These are phyloP conservation scores for Intellagama lesueurii DNA, from an alignment of 2,797 vertebrate genomes.

Conservation along the genomic window DNA sequence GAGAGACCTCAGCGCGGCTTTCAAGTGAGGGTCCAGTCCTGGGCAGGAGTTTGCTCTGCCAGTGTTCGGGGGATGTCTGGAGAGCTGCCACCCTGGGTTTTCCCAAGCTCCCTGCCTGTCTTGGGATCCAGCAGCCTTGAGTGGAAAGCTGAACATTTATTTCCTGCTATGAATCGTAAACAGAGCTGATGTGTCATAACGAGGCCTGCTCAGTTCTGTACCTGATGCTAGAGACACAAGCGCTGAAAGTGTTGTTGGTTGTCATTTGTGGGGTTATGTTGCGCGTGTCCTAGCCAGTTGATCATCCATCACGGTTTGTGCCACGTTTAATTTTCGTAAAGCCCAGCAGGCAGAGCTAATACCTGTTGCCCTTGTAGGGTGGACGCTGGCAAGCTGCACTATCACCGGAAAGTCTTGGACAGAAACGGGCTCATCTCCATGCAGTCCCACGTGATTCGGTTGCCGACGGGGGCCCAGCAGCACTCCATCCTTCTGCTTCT, in stretches of 20 bases:
- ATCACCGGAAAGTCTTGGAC: conserved; percentile 89
- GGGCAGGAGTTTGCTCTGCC: neutral
- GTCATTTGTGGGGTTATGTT: neutral
- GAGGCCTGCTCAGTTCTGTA: neutral
- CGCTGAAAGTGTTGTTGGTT: neutral
- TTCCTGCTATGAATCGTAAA: neutral
- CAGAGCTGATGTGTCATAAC: neutral
- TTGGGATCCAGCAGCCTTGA: too few relatives aligned
- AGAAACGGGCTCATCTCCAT: conserved; percentile 88
- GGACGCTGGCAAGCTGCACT: conserved; percentile 94
- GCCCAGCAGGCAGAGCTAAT: neutral
- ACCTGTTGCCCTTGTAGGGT: conserved; percentile 75
- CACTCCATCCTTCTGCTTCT: conserved; percentile 93
- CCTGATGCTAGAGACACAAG: neutral
- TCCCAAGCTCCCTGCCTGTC: too few relatives aligned
- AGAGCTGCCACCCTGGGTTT: too few relatives aligned
- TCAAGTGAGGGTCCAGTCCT: conserved; percentile 82
- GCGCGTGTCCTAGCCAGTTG: neutral
- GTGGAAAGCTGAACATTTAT: neutral
- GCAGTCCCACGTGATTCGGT: conserved; percentile 87
- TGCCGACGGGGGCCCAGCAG: conserved; percentile 86
- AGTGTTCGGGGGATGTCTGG: too few relatives aligned
- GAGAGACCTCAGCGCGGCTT: conserved; percentile 85
- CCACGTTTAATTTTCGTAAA: neutral
- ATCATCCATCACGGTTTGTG: neutral